Base-by-base conservation (phyloP, 2,113 vertebrate species). In the Argyrosomus japonicus region DNA sequence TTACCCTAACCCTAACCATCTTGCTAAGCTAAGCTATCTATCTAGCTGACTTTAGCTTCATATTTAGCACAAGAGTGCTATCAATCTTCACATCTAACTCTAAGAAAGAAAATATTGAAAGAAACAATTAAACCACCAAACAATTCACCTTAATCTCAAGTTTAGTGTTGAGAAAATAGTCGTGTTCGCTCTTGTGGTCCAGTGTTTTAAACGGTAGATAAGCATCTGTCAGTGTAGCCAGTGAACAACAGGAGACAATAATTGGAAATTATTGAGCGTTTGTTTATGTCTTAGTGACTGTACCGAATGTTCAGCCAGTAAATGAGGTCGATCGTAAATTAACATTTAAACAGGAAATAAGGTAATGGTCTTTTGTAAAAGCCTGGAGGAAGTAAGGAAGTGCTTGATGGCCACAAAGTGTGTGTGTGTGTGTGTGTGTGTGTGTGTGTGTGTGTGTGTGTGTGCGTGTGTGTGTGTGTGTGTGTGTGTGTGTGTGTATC, bases 311-410 rank as follows among this genome's bases (percentile, higher is more conserved):
- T 67, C 63, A 60, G 60, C 40, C 61, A 63, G 53, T 75, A 61
- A 45, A 75, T 64, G 63, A 51, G 57, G 48, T 65, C 5, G 10
- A 70, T 40, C 11, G 17, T 48, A 54, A 54, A 56, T 60, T 21
- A 47, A 67, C 60, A 36, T 80, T 81, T 62, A 45, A 51, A 51
- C 53, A 68, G 62, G 77, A 79, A 82, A 71, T 60, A 65, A 71
- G 75, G 58, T 57, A 81, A 75, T 50, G 36, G 47, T 79, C 15
- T 57, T 58, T 53, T 69, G 17, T 53, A 77, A 68, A 58, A 50
- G 57, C 27, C 36, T 68, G 25, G 45, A 74, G 40, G 75, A 43
- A 77, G 21, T 18, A 5, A 48, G 63, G 79, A 63, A 53, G 65
- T 48, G 64, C 15, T n/a, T 47, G 50, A 48, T 18, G n/a, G 23